Percentiles rank a stretch among this genome's conserved stretches.
Conservation (phyloP, 2,113 vertebrate species). For the Helogale parvula region DNA sequence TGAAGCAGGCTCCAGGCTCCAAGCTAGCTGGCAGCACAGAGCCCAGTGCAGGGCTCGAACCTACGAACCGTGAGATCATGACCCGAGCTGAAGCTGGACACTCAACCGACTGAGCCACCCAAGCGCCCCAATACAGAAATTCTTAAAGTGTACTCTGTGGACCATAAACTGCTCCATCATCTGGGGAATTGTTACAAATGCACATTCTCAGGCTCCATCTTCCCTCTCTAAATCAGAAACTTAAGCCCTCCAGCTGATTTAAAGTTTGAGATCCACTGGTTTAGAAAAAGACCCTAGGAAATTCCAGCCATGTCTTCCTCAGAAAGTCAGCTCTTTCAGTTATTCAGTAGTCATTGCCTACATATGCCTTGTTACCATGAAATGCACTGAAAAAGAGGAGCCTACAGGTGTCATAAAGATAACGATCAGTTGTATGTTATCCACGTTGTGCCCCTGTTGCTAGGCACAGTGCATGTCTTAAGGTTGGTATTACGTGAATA, state of each 20-base stretch:
- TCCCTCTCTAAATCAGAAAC: background rate
- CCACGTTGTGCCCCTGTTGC: accelerated
- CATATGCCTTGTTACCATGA: background rate
- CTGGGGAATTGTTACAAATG: background rate
- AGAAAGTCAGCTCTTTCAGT: background rate
- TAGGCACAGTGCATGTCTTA: background rate
- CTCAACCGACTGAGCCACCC: too few relatives aligned
- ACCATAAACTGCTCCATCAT: background rate
- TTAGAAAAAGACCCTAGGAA: background rate
- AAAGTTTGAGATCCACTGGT: background rate
- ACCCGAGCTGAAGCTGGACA: too few relatives aligned
- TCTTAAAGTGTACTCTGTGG: background rate
- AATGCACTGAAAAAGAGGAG: background rate
- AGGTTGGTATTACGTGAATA: background rate
- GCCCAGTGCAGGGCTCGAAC: too few relatives aligned
- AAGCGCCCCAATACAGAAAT: background rate
- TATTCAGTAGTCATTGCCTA: background rate
- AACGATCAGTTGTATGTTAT: background rate
- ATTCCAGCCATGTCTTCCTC: background rate
- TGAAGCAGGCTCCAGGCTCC: too few relatives aligned
- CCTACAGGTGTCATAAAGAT: background rate
- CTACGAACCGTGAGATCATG: too few relatives aligned
- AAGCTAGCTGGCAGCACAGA: too few relatives aligned
- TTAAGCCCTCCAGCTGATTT: background rate
- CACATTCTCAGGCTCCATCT: background rate